These are phyloP conservation scores for Cotesia congregata DNA, from an alignment of 2,888 invertebrate species.

Conservation along the genomic window DNA sequence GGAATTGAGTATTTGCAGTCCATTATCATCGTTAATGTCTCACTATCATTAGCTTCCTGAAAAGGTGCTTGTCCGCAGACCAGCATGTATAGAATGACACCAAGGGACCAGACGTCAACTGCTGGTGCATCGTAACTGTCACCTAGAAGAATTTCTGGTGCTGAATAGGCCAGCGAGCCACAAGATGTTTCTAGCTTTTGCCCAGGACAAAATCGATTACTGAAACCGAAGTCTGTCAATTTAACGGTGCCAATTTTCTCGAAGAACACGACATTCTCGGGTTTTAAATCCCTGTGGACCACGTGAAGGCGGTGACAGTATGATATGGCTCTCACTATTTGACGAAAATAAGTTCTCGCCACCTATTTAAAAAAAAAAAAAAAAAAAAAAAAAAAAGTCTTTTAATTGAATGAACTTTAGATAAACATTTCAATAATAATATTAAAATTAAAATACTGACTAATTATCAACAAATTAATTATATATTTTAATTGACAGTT, in stretches of 20 bases:
- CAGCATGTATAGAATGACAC: conserved; percentile 98
- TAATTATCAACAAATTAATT: conserved; percentile 3
- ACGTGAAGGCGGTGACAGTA: conserved; percentile 96
- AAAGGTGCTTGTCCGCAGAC: conserved; percentile 98
- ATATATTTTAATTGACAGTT: not conserved
- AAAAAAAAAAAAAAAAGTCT: conserved; percentile 22
- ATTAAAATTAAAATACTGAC: not conserved
- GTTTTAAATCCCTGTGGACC: conserved; percentile 94
- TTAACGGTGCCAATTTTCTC: conserved; percentile 97
- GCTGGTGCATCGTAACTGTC: conserved; percentile 99
- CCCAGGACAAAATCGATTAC: conserved; percentile 96
- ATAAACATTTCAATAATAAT: not conserved
- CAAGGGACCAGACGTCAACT: conserved; percentile 99
- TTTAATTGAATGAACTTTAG: not conserved
- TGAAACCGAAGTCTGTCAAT: conserved; percentile 98
- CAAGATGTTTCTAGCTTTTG: conserved; percentile 98
- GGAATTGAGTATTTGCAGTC: conserved; percentile 98
- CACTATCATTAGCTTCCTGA: conserved; percentile 99
- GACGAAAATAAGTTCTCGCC: conserved; percentile 93
- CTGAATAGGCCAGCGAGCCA: conserved; percentile 98
- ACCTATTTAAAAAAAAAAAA: conserved; percentile 71
- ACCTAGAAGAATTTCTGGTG: conserved; percentile 97
- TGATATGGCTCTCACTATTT: conserved; percentile 97
- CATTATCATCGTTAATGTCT: conserved; percentile 99
- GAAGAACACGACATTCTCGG: conserved; percentile 99